Conservation (phyloP, 1,140 invertebrate genomes). For the Chrysopa pallens region DNA sequence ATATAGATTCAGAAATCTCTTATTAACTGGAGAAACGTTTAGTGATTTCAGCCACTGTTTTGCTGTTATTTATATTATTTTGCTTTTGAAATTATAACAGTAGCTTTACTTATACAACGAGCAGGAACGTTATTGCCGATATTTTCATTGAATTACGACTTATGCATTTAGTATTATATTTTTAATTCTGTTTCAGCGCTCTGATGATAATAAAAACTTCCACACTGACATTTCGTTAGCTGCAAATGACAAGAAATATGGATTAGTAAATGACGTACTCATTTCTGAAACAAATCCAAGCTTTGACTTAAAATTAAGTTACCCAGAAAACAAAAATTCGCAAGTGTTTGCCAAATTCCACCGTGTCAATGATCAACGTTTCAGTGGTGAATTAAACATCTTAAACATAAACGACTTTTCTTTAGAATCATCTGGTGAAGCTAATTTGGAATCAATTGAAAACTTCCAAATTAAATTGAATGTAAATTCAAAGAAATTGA, state of each 20-base stretch:
- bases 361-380: conserved; percentile 31
- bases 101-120: too few species aligned
- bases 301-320: conserved; percentile 24
- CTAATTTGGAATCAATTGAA: conserved; percentile 38
- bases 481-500: conserved; percentile 44
- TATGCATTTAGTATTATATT: too few species aligned
- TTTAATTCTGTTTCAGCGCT: conserved; percentile 15
- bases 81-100: too few species aligned
- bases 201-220: conserved; percentile 25
- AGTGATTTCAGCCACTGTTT: too few species aligned
- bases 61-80: too few species aligned
- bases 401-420: conserved; percentile 29
- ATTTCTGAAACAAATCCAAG: conserved; percentile 23
- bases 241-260: conserved; percentile 30
- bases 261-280: conserved; percentile 23
- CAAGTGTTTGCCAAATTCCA: conserved; percentile 31
- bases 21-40: too few species aligned
- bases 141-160: too few species aligned
- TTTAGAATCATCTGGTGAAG: conserved; percentile 29
- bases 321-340: conserved; percentile 26
- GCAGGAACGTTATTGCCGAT: too few species aligned
- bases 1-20: too few species aligned
- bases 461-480: conserved; percentile 39
- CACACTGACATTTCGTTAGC: conserved; percentile 21
- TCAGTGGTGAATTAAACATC: conserved; percentile 29